Evolutionary conservation across 2,888 invertebrate genomes (phyloP).

Genomic region (Piscicola geometra): DNA sequence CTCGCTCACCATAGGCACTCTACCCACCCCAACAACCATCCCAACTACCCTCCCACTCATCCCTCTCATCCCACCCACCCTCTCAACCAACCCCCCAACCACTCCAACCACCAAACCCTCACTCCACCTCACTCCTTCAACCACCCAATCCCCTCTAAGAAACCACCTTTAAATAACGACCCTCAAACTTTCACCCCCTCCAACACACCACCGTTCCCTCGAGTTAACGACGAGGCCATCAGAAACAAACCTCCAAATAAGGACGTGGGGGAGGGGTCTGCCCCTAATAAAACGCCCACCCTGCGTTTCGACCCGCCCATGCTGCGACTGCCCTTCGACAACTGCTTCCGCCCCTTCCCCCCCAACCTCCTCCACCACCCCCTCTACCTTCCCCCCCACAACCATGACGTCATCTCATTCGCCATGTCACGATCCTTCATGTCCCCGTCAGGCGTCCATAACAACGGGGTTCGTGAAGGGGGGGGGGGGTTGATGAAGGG

Average conservation of each 20-base stretch:
- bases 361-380: conserved; percentile 12
- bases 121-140: too few relatives aligned
- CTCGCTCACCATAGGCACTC: not conserved
- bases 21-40: too few relatives aligned
- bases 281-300: not conserved
- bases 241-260: not conserved
- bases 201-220: too few relatives aligned
- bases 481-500: not conserved
- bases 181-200: too few relatives aligned
- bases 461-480: not conserved
- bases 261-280: not conserved
- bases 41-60: too few relatives aligned
- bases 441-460: not conserved
- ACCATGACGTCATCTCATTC: not conserved
- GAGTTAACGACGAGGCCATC: too few relatives aligned
- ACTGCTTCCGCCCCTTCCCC: conserved; percentile 16
- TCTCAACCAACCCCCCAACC: too few relatives aligned
- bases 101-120: too few relatives aligned
- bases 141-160: too few relatives aligned
- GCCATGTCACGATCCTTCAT: conserved; percentile 2
- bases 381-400: not conserved
- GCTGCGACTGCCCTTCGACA: conserved; percentile 12
- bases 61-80: too few relatives aligned
- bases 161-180: too few relatives aligned
- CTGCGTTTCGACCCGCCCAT: conserved; percentile 10